Base-by-base conservation (phyloP, 2,113 vertebrate species). In the Bubo bubo region DNA sequence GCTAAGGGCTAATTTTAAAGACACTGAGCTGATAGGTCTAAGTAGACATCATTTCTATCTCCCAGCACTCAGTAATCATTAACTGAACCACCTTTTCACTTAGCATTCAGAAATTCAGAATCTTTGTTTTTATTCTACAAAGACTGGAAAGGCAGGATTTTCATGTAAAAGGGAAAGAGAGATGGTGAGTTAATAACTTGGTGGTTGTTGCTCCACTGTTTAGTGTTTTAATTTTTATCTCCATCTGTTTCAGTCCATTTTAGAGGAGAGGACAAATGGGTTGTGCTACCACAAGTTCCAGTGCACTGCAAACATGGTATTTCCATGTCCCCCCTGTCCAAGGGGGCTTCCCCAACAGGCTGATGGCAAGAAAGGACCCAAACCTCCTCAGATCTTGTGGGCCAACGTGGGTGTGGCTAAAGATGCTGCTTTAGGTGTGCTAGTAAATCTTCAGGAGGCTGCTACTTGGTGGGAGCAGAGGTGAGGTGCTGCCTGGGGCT, bases 401-500 rank as follows among this genome's bases (percentile, higher is more conserved):
- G 35, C 43, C 80, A 75, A 23, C 12, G 14, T 7, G 5, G 22
- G 14, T 10, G 10, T 27, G 9, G 34, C 72, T 30, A 49, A 79
- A 9, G 37, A 53, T 58, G 26, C 64, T 66, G 24, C 37, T 30
- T 53, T 62, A 8, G 50, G 22, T 24, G 72, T 35, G n/a, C 45
- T 43, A 30, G 43, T 24, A 47, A 91, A 66, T n/a, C 28, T 64
- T 96, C 59, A 23, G 88, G 72, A 58, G 17, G 27, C 52, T 63
- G 63, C 15, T 12, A n/a, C 14, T 52, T 41, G 11, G 49, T 80
- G 47, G 80, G 68, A 60, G 35, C 30, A 52, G 32, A 66, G 45
- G 23, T 12, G 63, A 83, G 71, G 30, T 53, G 96, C 96, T 47
- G 50, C 92, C 21, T 95, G 97, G 13, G 94, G 97, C 67, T 97